Evolutionary conservation across 2,888 invertebrate genomes (phyloP), one percentile per base, ranked within the genome.

Genomic region (Campopleginae sp.): DNA sequence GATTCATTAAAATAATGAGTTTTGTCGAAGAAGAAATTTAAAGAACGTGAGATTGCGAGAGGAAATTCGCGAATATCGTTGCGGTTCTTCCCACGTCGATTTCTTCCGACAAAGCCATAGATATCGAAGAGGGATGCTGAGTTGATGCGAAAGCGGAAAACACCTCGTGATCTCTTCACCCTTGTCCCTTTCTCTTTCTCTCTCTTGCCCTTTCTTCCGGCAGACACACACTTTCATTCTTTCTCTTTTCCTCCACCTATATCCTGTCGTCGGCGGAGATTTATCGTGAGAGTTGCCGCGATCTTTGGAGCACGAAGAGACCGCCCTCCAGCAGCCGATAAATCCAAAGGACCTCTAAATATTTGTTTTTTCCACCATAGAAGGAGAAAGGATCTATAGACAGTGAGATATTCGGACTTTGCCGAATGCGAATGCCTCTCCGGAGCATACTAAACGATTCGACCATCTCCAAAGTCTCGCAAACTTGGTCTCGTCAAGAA

Each of bases 251-350:
- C 38, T 10, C 63, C 63, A 31, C 33, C 31, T 46, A 51, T 75
- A 75, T 70, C 75, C 75, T 79, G 80, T 75, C 76, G 79, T 79
- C 78, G 46, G 42, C 58, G 31, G 79, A 85, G 82, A 85, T 85
- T 85, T 85, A 85, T 85, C 82, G 82, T 79, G 85, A 82, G 85
- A 85, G 78, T 79, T 82, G 2, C 17, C 79, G 82, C 79, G 82
- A 85, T 82, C 74, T 78, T 46, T 75, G 23, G 61, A 61, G 51
- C 80, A 44, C 74, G 51, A 71, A 81, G 80, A 80, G 68, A 19
- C 74, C 75, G 81, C 84, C 81, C 78, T 78, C 74, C 14, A 23
- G 31, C 70, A 58, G 31, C 51, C 65, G 79, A 85, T 76, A 82
- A 79, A 82, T 46, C 79, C 78, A 79, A 81, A 78, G 72, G 23